Percentiles rank a stretch among this genome's conserved stretches.
Evolutionary conservation across 53 echinoderm and acorn worm genomes (phyloP).

Genomic region (Holothuria leucospilota): DNA sequence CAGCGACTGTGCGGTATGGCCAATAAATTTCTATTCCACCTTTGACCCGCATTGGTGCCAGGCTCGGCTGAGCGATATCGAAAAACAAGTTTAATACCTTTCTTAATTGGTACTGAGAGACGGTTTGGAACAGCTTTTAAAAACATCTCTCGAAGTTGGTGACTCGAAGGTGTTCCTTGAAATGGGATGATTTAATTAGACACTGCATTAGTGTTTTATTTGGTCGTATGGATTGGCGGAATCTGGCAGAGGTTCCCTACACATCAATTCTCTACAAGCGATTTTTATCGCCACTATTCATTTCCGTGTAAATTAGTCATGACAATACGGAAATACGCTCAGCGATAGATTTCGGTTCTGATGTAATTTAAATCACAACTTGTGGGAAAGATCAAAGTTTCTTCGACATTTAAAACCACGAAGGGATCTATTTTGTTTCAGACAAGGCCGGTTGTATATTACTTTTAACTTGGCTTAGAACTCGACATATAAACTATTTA

Average conservation of each 20-base stretch:
- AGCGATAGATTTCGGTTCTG: background rate
- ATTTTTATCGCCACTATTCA: background rate
- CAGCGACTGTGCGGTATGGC: conserved; percentile 31
- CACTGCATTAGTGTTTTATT: too few relatives aligned
- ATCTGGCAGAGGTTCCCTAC: too few relatives aligned
- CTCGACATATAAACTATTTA: too few relatives aligned
- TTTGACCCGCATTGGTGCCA: conserved; percentile 54
- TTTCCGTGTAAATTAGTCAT: too few relatives aligned
- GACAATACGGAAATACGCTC: background rate
- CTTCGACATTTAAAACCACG: too few relatives aligned
- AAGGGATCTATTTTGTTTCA: too few relatives aligned
- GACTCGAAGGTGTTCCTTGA: background rate
- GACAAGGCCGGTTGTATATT: too few relatives aligned
- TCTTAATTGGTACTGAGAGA: conserved; percentile 43
- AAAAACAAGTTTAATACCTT: conserved; percentile 52
- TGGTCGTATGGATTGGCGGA: too few relatives aligned
- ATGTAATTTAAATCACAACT: too few relatives aligned
- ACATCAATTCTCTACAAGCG: too few relatives aligned
- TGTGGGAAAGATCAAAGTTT: background rate
- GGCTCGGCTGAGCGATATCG: conserved; percentile 15
- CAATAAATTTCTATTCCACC: conserved; percentile 29
- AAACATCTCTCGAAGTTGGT: conserved; percentile 10
- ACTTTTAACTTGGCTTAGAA: too few relatives aligned
- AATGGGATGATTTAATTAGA: too few relatives aligned
- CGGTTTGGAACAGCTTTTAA: conserved; percentile 40